phyloP scores from a whole-genome alignment of 2,113 vertebrate species.

The Rhabdornis inornatus region DNA sequence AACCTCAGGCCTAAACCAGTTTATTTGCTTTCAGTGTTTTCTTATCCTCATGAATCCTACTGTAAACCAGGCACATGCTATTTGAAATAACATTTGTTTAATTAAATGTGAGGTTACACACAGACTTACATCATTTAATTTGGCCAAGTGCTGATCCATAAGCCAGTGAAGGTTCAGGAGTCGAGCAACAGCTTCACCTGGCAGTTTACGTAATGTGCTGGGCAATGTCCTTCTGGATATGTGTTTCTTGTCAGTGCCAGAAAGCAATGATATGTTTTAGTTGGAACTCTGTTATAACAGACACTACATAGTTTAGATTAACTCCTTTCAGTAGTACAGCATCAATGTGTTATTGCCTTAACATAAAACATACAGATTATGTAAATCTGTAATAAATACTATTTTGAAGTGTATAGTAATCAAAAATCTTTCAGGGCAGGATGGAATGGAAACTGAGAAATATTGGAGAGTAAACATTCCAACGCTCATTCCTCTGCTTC shows the following conservation, averaged over 20 bases:
- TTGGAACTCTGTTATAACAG: constrained; percentile 32
- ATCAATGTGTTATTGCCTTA: constrained; percentile 60
- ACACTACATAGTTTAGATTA: constrained; percentile 44
- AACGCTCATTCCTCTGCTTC: constrained; percentile 62
- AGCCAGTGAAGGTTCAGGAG: not conserved
- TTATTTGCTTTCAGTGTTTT: not conserved
- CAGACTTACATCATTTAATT: not conserved
- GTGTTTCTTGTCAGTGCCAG: constrained; percentile 12
- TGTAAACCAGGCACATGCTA: not conserved
- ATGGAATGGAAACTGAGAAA: constrained; percentile 62
- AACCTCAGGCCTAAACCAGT: constrained; percentile 27
- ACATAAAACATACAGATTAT: constrained; percentile 61
- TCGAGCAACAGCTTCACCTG: not conserved
- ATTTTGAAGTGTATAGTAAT: constrained; percentile 70
- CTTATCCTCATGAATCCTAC: not conserved
- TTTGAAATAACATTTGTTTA: constrained; percentile 6
- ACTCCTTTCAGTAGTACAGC: constrained; percentile 52
- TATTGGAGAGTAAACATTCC: constrained; percentile 61
- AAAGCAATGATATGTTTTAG: constrained; percentile 20
- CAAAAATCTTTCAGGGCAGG: constrained; percentile 69
- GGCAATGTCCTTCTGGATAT: constrained; percentile 33
- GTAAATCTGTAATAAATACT: constrained; percentile 70
- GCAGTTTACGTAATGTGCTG: not conserved
- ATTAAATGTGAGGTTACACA: not conserved
- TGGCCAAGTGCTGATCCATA: not conserved